Evolutionary conservation across 2,888 invertebrate species (phyloP).

Genomic region (Pammene fasciana): DNA sequence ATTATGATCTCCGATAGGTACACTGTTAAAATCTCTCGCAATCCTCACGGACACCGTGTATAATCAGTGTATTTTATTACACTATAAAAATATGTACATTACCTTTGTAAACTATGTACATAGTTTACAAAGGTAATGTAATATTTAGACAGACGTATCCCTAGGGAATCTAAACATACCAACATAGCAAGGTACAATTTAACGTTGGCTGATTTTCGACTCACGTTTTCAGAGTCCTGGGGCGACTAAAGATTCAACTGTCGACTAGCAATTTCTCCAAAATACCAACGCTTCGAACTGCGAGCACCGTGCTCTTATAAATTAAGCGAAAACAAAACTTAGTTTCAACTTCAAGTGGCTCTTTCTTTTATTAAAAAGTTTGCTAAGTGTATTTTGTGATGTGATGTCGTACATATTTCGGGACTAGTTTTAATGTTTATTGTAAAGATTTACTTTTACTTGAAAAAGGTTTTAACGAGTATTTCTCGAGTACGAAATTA

Average conservation of each 20-base stretch:
- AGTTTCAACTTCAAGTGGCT: conserved; percentile 32
- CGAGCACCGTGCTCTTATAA: conserved; percentile 53
- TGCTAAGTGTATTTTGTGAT: conserved; percentile 16
- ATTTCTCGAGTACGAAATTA: too few relatives aligned
- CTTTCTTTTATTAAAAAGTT: conserved; percentile 39
- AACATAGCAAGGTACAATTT: conserved; percentile 47
- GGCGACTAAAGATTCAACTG: conserved; percentile 65
- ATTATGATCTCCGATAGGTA: too few relatives aligned
- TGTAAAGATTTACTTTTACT: too few relatives aligned
- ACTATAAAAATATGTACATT: too few relatives aligned
- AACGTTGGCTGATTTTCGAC: conserved; percentile 56
- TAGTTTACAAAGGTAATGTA: too few relatives aligned
- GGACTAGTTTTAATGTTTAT: conserved; percentile 3
- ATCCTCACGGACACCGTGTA: too few relatives aligned
- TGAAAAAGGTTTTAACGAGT: too few relatives aligned
- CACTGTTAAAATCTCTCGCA: too few relatives aligned
- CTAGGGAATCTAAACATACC: too few relatives aligned
- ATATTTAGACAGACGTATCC: conserved; percentile 39
- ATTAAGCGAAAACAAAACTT: conserved; percentile 66
- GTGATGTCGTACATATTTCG: conserved; percentile 13
- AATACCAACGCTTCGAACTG: conserved; percentile 61
- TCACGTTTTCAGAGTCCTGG: conserved; percentile 59
- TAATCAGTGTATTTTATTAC: too few relatives aligned
- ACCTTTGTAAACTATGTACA: too few relatives aligned
- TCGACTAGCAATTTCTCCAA: conserved; percentile 66